Conservation (phyloP, 2,113 vertebrate species). For the Mesembrinibis cayennensis region DNA sequence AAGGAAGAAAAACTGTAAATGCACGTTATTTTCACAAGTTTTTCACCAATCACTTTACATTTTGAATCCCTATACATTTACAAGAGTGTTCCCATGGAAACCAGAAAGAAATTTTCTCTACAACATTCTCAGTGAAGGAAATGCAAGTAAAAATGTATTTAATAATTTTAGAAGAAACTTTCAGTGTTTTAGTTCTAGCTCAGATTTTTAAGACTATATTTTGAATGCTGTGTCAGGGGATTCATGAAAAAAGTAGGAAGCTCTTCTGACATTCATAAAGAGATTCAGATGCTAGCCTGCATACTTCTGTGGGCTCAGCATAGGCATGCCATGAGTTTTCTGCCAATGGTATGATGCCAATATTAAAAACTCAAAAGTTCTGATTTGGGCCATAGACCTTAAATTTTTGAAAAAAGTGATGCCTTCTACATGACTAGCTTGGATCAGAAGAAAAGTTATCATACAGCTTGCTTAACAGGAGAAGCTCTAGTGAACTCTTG, state of each 20-base stretch:
- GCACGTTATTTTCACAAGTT: constrained; percentile 62
- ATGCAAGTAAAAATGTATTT: constrained; percentile 54
- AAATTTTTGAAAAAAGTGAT: neutral
- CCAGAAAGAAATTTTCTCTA: constrained; percentile 61
- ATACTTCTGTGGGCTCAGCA: neutral
- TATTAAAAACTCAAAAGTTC: neutral
- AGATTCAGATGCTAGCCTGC: neutral
- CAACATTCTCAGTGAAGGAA: constrained; percentile 52
- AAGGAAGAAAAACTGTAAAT: constrained; percentile 71
- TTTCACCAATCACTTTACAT: constrained; percentile 65
- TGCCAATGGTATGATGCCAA: neutral
- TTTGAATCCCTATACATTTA: constrained; percentile 66
- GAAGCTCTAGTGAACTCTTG: neutral
- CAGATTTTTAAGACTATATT: neutral
- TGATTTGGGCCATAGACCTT: neutral
- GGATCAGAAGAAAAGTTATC: neutral
- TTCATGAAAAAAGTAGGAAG: neutral
- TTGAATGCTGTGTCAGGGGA: neutral
- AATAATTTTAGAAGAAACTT: constrained; percentile 17
- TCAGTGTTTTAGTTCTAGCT: neutral
- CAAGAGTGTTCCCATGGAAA: constrained; percentile 73
- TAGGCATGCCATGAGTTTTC: neutral
- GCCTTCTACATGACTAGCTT: neutral
- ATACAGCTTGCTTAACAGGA: neutral
- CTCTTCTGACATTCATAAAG: neutral